Conservation (phyloP, 2,888 invertebrate genomes). For the Bursaphelenchus okinawaensis region DNA sequence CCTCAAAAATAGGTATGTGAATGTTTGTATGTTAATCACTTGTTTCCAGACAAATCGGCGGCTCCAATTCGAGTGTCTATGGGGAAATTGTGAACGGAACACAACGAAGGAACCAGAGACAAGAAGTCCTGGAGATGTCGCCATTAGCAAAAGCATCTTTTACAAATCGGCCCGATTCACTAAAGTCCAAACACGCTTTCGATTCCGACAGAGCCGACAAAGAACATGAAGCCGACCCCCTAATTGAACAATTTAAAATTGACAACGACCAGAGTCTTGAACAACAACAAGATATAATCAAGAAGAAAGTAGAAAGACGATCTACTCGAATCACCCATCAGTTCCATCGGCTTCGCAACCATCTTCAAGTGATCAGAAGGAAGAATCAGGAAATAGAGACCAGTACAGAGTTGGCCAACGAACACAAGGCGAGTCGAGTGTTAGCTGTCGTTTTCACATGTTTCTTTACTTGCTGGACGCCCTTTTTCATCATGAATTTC, state of each 20-base stretch:
- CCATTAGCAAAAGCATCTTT: neutral
- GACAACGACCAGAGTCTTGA: neutral
- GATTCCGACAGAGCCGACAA: neutral
- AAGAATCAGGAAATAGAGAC: constrained; percentile 9
- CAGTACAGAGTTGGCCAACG: constrained; percentile 51
- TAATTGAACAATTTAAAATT: neutral
- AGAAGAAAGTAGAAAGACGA: constrained; percentile 5
- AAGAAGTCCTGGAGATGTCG: neutral
- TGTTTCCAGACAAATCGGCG: neutral
- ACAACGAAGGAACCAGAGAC: neutral
- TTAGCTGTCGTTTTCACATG: constrained; percentile 88
- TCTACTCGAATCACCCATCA: constrained; percentile 2
- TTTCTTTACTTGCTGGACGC: constrained; percentile 89
- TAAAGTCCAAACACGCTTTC: neutral
- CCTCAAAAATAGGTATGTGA: constrained; percentile 34
- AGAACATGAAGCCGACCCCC: neutral
- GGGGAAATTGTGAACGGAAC: neutral
- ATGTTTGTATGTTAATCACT: neutral
- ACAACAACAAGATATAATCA: neutral
- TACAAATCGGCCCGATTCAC: neutral
- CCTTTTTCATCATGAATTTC: constrained; percentile 83
- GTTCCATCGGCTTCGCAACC: constrained; percentile 1
- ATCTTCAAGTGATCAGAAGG: neutral
- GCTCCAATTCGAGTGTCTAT: neutral
- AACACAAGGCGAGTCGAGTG: constrained; percentile 93